phyloP scores from a whole-genome alignment of 1,140 invertebrate species.

The Cherax destructor region DNA sequence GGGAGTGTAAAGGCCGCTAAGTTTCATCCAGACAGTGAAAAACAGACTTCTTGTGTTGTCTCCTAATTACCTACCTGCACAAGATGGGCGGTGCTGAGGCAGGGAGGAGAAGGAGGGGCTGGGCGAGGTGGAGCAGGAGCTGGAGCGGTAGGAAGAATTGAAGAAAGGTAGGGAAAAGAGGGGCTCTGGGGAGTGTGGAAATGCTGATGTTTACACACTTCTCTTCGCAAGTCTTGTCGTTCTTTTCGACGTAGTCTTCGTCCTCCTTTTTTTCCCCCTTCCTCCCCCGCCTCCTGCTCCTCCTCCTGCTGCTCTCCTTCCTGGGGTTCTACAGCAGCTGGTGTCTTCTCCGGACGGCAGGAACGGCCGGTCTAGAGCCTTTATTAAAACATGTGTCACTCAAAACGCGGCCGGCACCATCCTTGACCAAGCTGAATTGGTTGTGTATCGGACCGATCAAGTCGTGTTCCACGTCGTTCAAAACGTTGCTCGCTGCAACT shows the following conservation, averaged over 20 bases:
- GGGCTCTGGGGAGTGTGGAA: too few species aligned
- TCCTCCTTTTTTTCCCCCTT: background rate
- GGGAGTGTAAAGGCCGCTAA: too few species aligned
- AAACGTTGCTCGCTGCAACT: background rate
- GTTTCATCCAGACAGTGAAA: too few species aligned
- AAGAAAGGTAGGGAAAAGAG: too few species aligned
- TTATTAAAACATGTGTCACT: constrained; percentile 68
- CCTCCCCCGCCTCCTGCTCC: background rate
- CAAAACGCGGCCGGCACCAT: constrained; percentile 41
- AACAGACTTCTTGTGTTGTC: too few species aligned
- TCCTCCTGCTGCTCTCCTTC: background rate
- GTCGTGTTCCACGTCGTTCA: constrained; percentile 7
- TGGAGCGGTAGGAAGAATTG: too few species aligned
- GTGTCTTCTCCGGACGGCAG: constrained; percentile 9
- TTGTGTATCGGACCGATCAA: constrained; percentile 38
- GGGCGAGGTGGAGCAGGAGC: too few species aligned
- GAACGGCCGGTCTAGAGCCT: constrained; percentile 42
- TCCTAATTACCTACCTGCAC: too few species aligned
- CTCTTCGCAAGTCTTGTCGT: background rate
- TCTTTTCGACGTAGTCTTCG: background rate
- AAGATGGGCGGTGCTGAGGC: too few species aligned
- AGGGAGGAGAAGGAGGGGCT: too few species aligned
- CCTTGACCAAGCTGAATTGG: constrained; percentile 2
- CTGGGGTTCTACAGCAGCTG: background rate
- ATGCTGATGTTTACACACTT: too few species aligned